Base-by-base conservation (phyloP, 2,797 vertebrate species). In the Psittacula echo region DNA sequence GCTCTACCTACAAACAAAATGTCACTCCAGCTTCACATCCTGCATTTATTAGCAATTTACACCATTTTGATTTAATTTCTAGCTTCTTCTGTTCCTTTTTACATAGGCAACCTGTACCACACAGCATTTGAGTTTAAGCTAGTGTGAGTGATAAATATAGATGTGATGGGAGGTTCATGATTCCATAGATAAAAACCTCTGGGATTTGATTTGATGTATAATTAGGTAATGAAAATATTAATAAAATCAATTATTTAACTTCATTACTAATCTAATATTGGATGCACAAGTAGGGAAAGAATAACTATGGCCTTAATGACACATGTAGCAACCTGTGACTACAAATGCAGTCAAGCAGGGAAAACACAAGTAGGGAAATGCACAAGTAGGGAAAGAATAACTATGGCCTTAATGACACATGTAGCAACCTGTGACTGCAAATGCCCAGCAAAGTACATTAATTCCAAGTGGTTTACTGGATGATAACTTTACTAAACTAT, bases 11-110 rank as follows among this genome's bases (percentile, higher is more conserved):
- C 62, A 79, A 68, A 71, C 21, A 47, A 85, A 47, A 71, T 88
- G 48, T 82, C 65, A 83, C 62, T 87, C 94, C 94, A 94, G 93
- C 92, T 95, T 72, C 53, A 87, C 84, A 94, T 89, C 91, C 75
- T 93, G 94, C 65, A 97, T 95, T 94, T 97, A 96, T 94, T 94
- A 96, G 90, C 88, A 97, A 94, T 96, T 95, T 95, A 85, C 91
- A 89, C 77, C 42, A 80, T 95, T 97, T 94, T 82, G 87, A 93
- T 95, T 90, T 95, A 89, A 94, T 96, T 96, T 89, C 90, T 88
- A 58, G 41, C 83, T 85, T 48, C 93, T 95, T 85, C 80, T 78
- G 32, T 65, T 90, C 61, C 88, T 89, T 94, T 91, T 95, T 95
- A 96, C 75, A 72, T 92, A 96, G 72, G 84, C 86, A 91, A 80